These are phyloP conservation scores for Epinephelus lanceolatus DNA, from an alignment of 2,113 vertebrate genomes.

Conservation along the genomic window DNA sequence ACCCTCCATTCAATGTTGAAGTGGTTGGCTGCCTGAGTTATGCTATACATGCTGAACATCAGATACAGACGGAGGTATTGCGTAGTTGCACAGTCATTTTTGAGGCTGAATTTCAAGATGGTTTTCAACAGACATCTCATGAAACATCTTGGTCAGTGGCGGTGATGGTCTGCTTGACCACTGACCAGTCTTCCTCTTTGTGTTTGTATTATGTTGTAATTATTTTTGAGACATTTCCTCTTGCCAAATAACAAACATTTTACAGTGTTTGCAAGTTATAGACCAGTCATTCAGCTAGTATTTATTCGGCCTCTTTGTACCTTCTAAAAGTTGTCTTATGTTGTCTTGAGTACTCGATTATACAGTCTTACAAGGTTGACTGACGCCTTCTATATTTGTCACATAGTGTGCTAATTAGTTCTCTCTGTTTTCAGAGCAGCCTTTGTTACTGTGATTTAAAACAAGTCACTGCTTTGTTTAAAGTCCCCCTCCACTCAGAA, in stretches of 20 bases:
- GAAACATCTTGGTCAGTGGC: neutral
- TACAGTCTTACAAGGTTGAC: neutral
- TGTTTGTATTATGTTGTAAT: neutral
- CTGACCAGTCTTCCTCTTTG: neutral
- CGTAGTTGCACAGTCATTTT: neutral
- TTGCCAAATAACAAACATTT: neutral
- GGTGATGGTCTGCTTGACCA: neutral
- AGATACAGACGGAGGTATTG: neutral
- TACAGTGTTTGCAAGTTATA: neutral
- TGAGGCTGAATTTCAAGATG: neutral
- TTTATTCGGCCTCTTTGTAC: neutral
- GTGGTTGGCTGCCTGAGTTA: neutral
- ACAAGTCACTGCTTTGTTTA: neutral
- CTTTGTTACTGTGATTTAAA: neutral
- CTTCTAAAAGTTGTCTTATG: neutral
- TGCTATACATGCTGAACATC: neutral
- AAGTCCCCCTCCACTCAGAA: no score
- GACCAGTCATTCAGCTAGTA: neutral
- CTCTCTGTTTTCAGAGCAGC: neutral
- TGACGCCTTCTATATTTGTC: neutral
- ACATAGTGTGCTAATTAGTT: neutral
- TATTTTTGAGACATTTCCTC: neutral
- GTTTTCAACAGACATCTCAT: neutral
- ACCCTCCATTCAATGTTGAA: conserved; percentile 8
- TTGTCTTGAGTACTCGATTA: conserved; percentile 4